Evolutionary conservation across 2,888 invertebrate species (phyloP).

Genomic region (Seira musarum): DNA sequence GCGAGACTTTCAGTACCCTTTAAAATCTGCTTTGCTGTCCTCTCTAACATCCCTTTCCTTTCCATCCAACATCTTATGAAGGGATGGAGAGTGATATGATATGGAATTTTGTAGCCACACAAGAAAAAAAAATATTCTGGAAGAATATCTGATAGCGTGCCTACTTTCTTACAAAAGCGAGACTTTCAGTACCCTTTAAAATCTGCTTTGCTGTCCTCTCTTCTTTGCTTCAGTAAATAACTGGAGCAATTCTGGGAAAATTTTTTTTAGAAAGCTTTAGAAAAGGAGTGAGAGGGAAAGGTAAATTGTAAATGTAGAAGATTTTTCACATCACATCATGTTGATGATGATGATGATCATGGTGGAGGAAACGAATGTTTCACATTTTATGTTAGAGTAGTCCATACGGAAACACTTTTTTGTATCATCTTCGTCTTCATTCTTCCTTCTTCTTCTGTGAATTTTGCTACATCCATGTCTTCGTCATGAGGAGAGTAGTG

Average conservation of each 20-base stretch:
- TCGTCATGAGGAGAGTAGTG: neutral
- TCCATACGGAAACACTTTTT: neutral
- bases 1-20: neutral
- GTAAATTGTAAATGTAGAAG: too few relatives aligned
- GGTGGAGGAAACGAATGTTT: neutral
- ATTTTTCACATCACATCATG: neutral
- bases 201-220: neutral
- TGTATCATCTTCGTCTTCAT: neutral
- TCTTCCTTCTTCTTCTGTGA: too few relatives aligned
- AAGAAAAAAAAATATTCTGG: neutral
- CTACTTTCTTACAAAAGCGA: neutral
- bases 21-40: neutral
- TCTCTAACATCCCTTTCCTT: too few relatives aligned
- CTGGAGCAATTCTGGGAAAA: neutral
- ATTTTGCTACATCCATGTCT: neutral
- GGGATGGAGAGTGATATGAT: neutral
- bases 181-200: neutral
- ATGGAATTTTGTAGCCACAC: neutral
- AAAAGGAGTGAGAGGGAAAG: too few relatives aligned
- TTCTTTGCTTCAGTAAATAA: neutral
- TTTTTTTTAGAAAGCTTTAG: too few relatives aligned
- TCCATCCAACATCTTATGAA: too few relatives aligned
- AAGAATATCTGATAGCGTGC: neutral
- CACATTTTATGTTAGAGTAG: neutral
- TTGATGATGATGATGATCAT: neutral